Conservation (phyloP, 2,113 vertebrate genomes). For the human (Homo sapiens) region DNA sequence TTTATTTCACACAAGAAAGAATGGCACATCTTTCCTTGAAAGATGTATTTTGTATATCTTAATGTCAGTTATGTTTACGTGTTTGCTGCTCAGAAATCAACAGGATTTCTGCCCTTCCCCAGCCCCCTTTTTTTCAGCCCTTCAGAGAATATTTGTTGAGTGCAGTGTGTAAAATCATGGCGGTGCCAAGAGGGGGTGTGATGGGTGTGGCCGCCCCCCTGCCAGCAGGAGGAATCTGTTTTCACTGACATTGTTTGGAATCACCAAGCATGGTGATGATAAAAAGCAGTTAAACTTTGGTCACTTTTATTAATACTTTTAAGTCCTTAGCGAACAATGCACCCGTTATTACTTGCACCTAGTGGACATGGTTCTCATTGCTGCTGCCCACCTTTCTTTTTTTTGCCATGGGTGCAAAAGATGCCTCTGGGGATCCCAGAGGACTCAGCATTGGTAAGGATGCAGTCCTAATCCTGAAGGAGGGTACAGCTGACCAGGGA, state of each 20-base stretch:
- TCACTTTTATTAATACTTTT: not conserved
- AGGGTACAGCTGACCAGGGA: not conserved
- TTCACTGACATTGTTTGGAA: not conserved
- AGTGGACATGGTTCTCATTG: not conserved
- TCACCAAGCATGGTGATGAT: not conserved
- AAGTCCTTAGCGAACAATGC: not conserved
- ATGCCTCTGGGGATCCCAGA: not conserved
- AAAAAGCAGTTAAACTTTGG: not conserved
- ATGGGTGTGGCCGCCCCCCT: fast-evolving
- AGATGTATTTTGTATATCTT: not conserved
- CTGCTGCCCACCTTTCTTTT: not conserved
- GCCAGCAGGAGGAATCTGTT: not conserved
- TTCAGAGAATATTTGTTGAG: not conserved
- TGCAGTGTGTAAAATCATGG: not conserved
- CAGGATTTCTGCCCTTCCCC: not conserved
- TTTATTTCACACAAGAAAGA: not conserved
- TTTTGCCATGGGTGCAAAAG: not conserved
- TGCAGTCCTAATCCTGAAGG: not conserved
- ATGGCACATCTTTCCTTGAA: not conserved
- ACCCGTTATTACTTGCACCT: no score
- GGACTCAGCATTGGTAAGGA: not conserved
- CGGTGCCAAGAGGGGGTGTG: fast-evolving
- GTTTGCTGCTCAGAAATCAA: not conserved
- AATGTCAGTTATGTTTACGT: not conserved
- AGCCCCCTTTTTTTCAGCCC: not conserved